These are phyloP conservation scores for Cataglyphis hispanica DNA, from an alignment of 1,140 invertebrate genomes.

Conservation along the genomic window DNA sequence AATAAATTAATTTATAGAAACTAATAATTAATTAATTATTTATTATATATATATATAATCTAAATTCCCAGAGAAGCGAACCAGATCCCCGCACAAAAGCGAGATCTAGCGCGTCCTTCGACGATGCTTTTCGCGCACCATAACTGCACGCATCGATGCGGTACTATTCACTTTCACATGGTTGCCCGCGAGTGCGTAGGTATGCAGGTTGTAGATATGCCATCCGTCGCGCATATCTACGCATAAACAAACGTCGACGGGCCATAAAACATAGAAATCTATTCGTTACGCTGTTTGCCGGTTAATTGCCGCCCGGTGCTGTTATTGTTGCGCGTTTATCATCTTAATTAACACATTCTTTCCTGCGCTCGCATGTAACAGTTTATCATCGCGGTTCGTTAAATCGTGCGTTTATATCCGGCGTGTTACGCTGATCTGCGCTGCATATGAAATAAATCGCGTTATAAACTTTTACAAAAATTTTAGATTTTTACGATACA, in stretches of 20 bases:
- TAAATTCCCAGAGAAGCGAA: slow-evolving; percentile 26
- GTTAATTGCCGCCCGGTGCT: slow-evolving; percentile 28
- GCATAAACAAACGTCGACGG: slow-evolving; percentile 23
- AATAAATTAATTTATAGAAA: neutral
- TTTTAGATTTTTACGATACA: neutral
- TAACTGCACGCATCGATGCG: slow-evolving; percentile 17
- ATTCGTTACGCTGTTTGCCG: slow-evolving; percentile 14
- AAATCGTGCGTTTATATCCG: neutral
- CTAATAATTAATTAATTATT: too few species aligned
- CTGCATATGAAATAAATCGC: neutral
- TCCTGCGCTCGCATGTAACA: neutral
- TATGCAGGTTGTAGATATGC: slow-evolving; percentile 5
- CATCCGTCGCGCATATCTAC: slow-evolving; percentile 40
- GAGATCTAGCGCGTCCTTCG: slow-evolving; percentile 56
- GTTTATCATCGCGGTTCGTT: slow-evolving; percentile 28
- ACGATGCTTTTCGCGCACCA: slow-evolving; percentile 39
- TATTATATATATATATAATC: neutral
- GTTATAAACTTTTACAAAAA: neutral
- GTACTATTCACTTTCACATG: slow-evolving; percentile 65
- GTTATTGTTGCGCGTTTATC: slow-evolving; percentile 29
- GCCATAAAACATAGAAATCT: slow-evolving; percentile 42
- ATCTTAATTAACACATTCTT: slow-evolving; percentile 45
- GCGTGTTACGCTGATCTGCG: neutral
- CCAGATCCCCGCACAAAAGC: slow-evolving; percentile 10
- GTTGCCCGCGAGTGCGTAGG: slow-evolving; percentile 38